phyloP scores from a whole-genome alignment of 1,140 invertebrate species.

The Heliconius hewitsoni region DNA sequence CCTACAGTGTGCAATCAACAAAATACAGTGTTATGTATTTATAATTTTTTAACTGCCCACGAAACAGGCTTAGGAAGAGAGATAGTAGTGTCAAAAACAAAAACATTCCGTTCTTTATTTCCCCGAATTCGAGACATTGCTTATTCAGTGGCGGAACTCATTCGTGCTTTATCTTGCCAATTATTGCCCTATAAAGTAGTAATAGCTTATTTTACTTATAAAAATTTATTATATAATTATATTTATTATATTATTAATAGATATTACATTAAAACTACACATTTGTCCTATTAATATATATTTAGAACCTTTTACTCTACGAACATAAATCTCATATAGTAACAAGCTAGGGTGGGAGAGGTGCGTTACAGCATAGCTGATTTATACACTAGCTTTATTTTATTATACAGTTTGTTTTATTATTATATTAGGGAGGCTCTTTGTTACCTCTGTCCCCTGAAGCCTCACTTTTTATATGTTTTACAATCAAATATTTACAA shows the following conservation, averaged over 20 bases:
- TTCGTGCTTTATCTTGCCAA: no score
- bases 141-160: no score
- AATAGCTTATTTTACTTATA: no score
- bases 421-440: constrained; percentile 82
- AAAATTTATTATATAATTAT: not conserved
- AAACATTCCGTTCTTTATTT: no score
- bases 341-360: constrained; percentile 56
- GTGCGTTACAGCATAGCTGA: constrained; percentile 75
- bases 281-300: constrained; percentile 69
- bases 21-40: no score
- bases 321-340: constrained; percentile 72
- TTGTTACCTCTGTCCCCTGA: constrained; percentile 54
- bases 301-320: constrained; percentile 63
- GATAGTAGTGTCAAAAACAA: no score
- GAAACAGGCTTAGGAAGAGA: no score
- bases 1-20: no score
- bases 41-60: no score
- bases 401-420: constrained; percentile 83
- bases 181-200: no score
- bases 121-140: no score
- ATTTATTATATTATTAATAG: not conserved
- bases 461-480: constrained; percentile 29
- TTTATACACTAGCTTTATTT: constrained; percentile 83
- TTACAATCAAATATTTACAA: constrained; percentile 11
- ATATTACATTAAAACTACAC: not conserved